Conservation (phyloP, 2,888 invertebrate genomes). For the Sarcophaga variegata region DNA sequence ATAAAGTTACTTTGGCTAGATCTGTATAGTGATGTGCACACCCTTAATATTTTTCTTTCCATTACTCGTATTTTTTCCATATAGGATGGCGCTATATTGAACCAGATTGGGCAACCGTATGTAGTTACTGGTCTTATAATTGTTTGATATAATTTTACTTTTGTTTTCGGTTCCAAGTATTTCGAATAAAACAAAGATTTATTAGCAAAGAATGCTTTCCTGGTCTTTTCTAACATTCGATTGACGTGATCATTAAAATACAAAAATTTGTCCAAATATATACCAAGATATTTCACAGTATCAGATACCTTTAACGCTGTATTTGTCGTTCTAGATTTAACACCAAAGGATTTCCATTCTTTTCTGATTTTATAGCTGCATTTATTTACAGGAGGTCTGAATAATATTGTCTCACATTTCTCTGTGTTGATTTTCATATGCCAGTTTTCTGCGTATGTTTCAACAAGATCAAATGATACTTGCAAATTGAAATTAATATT, state of each 20-base stretch:
- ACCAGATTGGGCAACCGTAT: neutral
- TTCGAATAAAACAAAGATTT: constrained; percentile 12
- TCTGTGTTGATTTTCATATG: constrained; percentile 5
- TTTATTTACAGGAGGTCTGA: neutral
- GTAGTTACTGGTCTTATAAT: neutral
- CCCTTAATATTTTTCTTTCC: no score
- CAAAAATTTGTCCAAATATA: constrained; percentile 17
- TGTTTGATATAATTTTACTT: neutral
- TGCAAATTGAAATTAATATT: constrained; percentile 10
- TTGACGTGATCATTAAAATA: constrained; percentile 25
- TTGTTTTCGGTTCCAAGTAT: neutral
- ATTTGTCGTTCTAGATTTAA: neutral
- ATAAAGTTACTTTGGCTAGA: no score
- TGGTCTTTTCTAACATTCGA: neutral
- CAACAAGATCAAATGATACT: neutral
- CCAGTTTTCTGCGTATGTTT: constrained; percentile 17
- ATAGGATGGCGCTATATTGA: no score
- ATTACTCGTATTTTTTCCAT: no score
- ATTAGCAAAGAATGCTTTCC: constrained; percentile 5
- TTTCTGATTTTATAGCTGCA: constrained; percentile 21
- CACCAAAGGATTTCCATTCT: constrained; percentile 10
- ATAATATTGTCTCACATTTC: no score
- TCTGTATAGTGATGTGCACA: no score
- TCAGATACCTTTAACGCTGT: neutral
- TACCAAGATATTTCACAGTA: constrained; percentile 15